Percentiles rank a stretch among this genome's conserved stretches.
These are phyloP conservation scores for Lethenteron reissneri DNA, from an alignment of 2,113 vertebrate genomes.

Conservation along the genomic window DNA sequence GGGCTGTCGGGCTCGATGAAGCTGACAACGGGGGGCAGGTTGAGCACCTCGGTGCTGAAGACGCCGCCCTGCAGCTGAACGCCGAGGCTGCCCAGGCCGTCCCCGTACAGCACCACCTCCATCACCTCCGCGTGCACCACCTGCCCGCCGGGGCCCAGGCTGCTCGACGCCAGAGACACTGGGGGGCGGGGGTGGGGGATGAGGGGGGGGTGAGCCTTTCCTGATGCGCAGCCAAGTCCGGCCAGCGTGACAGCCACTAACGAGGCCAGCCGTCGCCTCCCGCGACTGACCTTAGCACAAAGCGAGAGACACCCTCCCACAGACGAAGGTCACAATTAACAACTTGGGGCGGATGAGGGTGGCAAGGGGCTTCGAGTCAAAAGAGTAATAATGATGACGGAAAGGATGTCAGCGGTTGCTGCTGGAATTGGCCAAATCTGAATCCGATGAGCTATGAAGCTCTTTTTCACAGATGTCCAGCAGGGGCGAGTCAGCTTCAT, in stretches of 20 bases:
- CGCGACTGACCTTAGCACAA: too few relatives aligned
- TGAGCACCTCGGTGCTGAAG: conserved; percentile 76
- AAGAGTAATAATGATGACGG: too few relatives aligned
- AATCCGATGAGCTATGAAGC: too few relatives aligned
- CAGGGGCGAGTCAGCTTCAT: too few relatives aligned
- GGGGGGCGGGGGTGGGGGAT: conserved; percentile 9
- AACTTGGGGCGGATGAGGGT: too few relatives aligned
- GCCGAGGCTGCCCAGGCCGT: conserved; percentile 64
- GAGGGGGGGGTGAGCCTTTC: not conserved
- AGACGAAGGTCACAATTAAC: too few relatives aligned
- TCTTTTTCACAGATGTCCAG: too few relatives aligned
- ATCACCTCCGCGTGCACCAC: conserved; percentile 72
- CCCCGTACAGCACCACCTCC: conserved; percentile 64
- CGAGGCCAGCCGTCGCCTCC: too few relatives aligned
- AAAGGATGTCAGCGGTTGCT: too few relatives aligned
- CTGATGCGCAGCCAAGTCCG: not conserved
- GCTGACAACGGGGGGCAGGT: conserved; percentile 59
- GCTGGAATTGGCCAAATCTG: too few relatives aligned
- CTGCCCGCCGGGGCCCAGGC: conserved; percentile 71
- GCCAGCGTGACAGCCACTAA: not conserved
- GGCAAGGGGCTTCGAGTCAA: too few relatives aligned
- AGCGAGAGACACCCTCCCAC: too few relatives aligned
- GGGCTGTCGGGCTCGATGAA: conserved; percentile 89
- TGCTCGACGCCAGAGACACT: conserved; percentile 84
- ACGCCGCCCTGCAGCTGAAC: conserved; percentile 89